Percentiles rank a stretch among this genome's conserved stretches.
Conservation (phyloP, 2,888 invertebrate genomes). For the Cataglyphis rosenhaueri region DNA sequence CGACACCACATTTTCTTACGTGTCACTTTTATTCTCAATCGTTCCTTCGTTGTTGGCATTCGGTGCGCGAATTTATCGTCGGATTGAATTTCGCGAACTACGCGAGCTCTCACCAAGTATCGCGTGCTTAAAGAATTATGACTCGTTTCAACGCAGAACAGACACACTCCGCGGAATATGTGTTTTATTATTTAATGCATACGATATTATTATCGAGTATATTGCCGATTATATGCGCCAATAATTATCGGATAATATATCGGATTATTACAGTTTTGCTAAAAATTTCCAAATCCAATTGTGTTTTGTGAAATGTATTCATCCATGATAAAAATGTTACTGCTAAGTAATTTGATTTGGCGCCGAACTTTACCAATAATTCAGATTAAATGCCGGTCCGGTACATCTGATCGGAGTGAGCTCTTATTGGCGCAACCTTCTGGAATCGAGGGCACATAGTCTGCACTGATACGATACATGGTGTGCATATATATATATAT, state of each 20-base stretch:
- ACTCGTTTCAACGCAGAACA: slow-evolving; percentile 17
- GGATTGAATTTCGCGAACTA: slow-evolving; percentile 29
- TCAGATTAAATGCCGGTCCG: not conserved
- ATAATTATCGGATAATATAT: not conserved
- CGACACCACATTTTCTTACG: slow-evolving; percentile 9
- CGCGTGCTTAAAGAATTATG: slow-evolving; percentile 21
- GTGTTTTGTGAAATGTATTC: not conserved
- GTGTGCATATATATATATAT: slow-evolving; percentile 11
- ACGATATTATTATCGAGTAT: not conserved
- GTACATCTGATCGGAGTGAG: slow-evolving; percentile 6
- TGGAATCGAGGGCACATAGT: slow-evolving; percentile 37
- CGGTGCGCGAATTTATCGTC: slow-evolving; percentile 46
- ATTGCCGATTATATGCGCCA: not conserved
- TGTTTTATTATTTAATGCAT: not conserved
- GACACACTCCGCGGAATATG: not conserved
- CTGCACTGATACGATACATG: slow-evolving; percentile 32
- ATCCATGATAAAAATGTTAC: not conserved
- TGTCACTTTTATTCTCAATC: slow-evolving; percentile 29
- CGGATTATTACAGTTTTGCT: not conserved
- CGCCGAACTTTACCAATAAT: not conserved
- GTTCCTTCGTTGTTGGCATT: slow-evolving; percentile 66
- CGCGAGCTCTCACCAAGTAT: slow-evolving; percentile 32
- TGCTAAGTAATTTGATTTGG: not conserved
- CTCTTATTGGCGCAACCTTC: slow-evolving; percentile 14
- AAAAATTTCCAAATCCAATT: not conserved